phyloP scores from a whole-genome alignment of 2,113 vertebrate genomes.

The Sakesphorus luctuosus region DNA sequence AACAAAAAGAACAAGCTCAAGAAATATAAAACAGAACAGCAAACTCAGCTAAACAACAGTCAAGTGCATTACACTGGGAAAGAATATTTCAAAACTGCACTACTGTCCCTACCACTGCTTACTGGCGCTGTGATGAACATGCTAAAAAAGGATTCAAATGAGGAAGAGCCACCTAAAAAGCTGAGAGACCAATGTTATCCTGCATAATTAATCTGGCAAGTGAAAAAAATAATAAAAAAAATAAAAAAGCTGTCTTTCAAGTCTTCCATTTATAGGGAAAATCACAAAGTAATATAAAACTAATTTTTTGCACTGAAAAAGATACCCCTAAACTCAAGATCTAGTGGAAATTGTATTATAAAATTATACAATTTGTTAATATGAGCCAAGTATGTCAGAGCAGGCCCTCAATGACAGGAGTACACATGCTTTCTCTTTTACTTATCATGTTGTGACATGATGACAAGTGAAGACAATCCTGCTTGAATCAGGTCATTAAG shows the following conservation, averaged over 20 bases:
- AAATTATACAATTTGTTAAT: background rate
- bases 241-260: background rate
- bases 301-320: background rate
- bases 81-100: background rate
- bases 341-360: background rate
- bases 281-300: background rate
- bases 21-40: background rate
- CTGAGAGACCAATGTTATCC: background rate
- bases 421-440: background rate
- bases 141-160: background rate
- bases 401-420: background rate
- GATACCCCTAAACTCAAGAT: background rate
- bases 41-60: background rate
- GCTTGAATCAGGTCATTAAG: background rate
- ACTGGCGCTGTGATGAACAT: background rate
- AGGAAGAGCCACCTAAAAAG: background rate
- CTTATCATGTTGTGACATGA: background rate
- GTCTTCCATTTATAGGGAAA: background rate
- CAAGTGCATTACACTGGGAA: background rate
- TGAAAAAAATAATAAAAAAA: background rate
- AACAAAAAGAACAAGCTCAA: background rate
- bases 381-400: fast-evolving
- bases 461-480: background rate
- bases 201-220: background rate
- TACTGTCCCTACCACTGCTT: background rate